A percentile compares a stretch with the other conserved stretches of the same genome.
phyloP scores from a whole-genome alignment of 2,797 vertebrate species.

The Masticophis lateralis region DNA sequence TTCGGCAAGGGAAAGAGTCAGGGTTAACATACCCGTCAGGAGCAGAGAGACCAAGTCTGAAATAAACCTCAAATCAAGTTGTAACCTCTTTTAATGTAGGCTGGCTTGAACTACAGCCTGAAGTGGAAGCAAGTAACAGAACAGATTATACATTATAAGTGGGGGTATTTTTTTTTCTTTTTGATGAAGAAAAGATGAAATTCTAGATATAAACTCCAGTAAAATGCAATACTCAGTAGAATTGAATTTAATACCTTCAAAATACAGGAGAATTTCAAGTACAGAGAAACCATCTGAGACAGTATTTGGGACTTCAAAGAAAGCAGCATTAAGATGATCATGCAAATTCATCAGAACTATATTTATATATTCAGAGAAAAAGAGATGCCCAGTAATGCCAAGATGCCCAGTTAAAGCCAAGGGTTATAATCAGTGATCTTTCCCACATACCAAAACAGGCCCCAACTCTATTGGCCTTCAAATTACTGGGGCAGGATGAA shows the following conservation, averaged over 20 bases:
- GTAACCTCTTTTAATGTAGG: neutral
- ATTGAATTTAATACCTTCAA: slow-evolving; percentile 42
- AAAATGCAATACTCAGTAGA: slow-evolving; percentile 11
- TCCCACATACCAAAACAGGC: neutral
- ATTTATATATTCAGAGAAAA: neutral
- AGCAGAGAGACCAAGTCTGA: neutral
- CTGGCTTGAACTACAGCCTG: slow-evolving; percentile 15
- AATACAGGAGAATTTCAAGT: slow-evolving; percentile 17
- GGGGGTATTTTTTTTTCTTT: slow-evolving; percentile 19
- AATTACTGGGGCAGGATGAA: neutral
- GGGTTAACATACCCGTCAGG: slow-evolving; percentile 1
- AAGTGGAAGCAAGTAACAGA: slow-evolving; percentile 19
- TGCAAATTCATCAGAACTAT: slow-evolving; percentile 18
- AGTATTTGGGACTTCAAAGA: slow-evolving; percentile 34
- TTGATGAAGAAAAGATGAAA: slow-evolving; percentile 23
- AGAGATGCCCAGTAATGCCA: neutral
- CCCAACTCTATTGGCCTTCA: neutral
- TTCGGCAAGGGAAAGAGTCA: neutral
- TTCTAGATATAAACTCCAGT: slow-evolving; percentile 30
- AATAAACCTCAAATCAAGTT: neutral
- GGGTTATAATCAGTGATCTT: neutral
- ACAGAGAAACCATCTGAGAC: slow-evolving; percentile 34
- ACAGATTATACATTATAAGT: slow-evolving; percentile 25
- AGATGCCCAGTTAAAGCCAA: neutral
- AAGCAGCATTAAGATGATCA: neutral